Evolutionary conservation across 2,797 vertebrate species (phyloP).

Genomic region (Gadopsis bispinosus): DNA sequence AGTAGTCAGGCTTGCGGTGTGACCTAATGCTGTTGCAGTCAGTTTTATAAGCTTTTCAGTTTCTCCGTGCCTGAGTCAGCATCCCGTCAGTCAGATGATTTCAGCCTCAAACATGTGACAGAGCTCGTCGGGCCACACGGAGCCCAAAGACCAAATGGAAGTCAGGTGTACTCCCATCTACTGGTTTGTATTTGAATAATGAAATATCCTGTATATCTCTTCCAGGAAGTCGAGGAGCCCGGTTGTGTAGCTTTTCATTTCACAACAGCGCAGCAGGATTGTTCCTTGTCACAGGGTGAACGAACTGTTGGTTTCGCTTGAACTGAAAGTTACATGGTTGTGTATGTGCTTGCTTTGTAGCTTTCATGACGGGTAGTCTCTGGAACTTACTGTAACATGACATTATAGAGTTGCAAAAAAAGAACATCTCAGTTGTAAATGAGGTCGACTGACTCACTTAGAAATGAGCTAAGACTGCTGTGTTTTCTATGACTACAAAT

Average conservation of each 20-base stretch:
- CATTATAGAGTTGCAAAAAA: not conserved
- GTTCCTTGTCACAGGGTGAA: not conserved
- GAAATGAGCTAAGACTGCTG: not conserved
- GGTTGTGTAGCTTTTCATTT: not conserved
- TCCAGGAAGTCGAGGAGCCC: not conserved
- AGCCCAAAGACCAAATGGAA: conserved; percentile 22
- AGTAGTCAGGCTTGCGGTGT: not conserved
- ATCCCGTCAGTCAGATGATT: conserved; percentile 69
- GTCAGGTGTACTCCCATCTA: not conserved
- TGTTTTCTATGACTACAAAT: not conserved
- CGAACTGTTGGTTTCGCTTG: not conserved
- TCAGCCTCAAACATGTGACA: conserved; percentile 61
- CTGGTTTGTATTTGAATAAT: not conserved
- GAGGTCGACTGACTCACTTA: not conserved
- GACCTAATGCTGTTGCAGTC: not conserved
- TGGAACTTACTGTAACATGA: not conserved
- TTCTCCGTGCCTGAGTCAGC: conserved; percentile 51
- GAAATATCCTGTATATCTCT: not conserved
- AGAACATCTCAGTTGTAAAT: not conserved
- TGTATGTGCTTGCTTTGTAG: not conserved
- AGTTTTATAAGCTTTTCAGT: conserved; percentile 22
- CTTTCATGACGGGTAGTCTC: not conserved
- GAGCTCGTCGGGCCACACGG: not conserved
- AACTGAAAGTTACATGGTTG: not conserved
- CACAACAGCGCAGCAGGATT: not conserved